phyloP scores from a whole-genome alignment of 2,113 vertebrate species.

The Acinonyx jubatus region DNA sequence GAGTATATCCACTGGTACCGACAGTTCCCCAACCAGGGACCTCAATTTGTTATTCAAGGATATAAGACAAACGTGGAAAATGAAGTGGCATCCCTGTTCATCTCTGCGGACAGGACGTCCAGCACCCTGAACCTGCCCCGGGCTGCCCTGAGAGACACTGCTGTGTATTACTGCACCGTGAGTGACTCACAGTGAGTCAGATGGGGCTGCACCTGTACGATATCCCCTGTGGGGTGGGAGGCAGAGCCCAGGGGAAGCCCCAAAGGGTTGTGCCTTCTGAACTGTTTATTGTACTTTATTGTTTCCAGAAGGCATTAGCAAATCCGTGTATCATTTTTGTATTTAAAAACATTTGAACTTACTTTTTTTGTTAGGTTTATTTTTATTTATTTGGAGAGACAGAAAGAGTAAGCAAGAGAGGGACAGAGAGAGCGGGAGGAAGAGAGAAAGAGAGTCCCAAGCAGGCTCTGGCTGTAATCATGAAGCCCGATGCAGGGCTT shows the following conservation, averaged over 20 bases:
- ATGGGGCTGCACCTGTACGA: not conserved
- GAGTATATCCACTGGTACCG: conserved; percentile 61
- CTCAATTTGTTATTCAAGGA: conserved; percentile 26
- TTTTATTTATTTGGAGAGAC: no score
- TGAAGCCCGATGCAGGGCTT: no score
- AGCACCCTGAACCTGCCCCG: conserved; percentile 28
- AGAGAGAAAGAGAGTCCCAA: no score
- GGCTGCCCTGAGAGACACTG: not conserved
- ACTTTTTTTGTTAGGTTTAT: not conserved
- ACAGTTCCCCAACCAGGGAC: not conserved
- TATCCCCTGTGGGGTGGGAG: not conserved
- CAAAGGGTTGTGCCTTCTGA: not conserved
- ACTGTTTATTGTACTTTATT: not conserved
- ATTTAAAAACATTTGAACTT: not conserved
- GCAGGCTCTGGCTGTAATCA: no score
- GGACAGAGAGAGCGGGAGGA: no score
- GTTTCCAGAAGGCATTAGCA: not conserved
- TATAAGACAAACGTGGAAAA: not conserved
- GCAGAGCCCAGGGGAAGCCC: not conserved
- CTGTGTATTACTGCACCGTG: conserved; percentile 51
- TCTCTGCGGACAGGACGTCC: not conserved
- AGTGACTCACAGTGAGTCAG: not conserved
- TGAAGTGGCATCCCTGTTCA: not conserved
- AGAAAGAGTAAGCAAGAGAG: no score
- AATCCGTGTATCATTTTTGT: not conserved